Conservation (phyloP, 2,888 invertebrate species). For the Brachyopa scutellaris region DNA sequence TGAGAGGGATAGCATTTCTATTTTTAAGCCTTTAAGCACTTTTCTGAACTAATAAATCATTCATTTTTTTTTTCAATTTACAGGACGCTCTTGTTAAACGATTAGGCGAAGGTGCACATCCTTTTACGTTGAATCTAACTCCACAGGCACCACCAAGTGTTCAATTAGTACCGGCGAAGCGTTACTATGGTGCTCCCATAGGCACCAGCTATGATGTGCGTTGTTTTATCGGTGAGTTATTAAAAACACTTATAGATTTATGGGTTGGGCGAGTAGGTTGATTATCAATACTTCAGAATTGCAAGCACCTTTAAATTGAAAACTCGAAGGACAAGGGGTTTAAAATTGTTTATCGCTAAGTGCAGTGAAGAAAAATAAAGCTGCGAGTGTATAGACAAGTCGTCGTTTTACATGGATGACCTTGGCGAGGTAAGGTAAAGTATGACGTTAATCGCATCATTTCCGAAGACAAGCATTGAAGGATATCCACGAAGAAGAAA, state of each 20-base stretch:
- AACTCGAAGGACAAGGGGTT: neutral
- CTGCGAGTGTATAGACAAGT: neutral
- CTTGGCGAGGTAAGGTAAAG: neutral
- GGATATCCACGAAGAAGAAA: neutral
- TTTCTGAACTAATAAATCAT: no score
- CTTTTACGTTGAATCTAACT: conserved; percentile 91
- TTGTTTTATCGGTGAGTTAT: conserved; percentile 90
- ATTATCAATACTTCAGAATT: no score
- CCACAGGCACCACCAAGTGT: conserved; percentile 95
- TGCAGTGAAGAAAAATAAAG: neutral
- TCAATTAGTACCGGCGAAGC: conserved; percentile 94
- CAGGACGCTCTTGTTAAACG: conserved; percentile 91
- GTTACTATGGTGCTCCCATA: conserved; percentile 94
- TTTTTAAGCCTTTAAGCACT: no score
- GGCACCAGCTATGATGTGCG: conserved; percentile 95
- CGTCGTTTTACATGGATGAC: neutral
- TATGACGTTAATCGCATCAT: neutral
- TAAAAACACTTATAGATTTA: no score
- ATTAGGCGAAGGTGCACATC: conserved; percentile 90
- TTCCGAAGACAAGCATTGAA: neutral
- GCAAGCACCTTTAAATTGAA: no score
- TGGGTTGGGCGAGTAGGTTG: no score
- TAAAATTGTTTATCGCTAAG: neutral
- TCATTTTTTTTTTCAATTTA: conserved; percentile 74
- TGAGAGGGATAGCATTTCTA: no score